phyloP scores from a whole-genome alignment of 2,888 invertebrate genomes.

The Pollenia amentaria region DNA sequence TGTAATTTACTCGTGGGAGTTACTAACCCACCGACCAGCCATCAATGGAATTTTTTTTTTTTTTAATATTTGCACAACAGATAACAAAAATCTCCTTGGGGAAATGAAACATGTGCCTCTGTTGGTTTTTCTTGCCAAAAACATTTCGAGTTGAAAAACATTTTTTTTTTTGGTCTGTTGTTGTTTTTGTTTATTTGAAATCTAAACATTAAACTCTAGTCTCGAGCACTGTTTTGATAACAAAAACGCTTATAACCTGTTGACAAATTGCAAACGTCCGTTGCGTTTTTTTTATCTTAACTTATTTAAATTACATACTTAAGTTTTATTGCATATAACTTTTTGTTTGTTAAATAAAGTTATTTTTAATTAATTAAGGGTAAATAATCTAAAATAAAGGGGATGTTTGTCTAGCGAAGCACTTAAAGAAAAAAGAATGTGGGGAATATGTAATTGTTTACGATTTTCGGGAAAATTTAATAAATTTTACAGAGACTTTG shows the following conservation, averaged over 20 bases:
- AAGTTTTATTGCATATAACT: constrained; percentile 19
- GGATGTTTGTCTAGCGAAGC: neutral
- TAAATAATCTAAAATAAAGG: constrained; percentile 24
- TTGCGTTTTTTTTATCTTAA: neutral
- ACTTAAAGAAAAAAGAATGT: too few species aligned
- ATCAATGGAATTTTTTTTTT: constrained; percentile 17
- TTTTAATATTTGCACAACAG: constrained; percentile 45
- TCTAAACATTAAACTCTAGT: constrained; percentile 7
- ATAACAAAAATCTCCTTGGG: constrained; percentile 41
- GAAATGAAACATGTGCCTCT: constrained; percentile 54
- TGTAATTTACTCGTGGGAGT: constrained; percentile 52
- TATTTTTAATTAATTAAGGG: constrained; percentile 63
- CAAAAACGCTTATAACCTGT: constrained; percentile 47
- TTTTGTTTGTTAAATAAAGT: constrained; percentile 37
- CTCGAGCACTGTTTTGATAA: constrained; percentile 21
- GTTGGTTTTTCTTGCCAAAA: constrained; percentile 23
- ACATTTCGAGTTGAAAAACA: constrained; percentile 14
- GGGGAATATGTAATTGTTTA: too few species aligned
- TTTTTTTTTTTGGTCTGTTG: neutral
- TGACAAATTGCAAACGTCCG: constrained; percentile 53
- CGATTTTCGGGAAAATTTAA: too few species aligned
- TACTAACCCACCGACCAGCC: constrained; percentile 12
- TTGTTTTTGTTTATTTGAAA: neutral
- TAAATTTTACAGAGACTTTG: too few species aligned
- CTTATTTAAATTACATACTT: constrained; percentile 40